Evolutionary conservation across 1,140 invertebrate species (phyloP), one percentile per base, ranked within the genome.

Genomic region (Ganaspis sp.): DNA sequence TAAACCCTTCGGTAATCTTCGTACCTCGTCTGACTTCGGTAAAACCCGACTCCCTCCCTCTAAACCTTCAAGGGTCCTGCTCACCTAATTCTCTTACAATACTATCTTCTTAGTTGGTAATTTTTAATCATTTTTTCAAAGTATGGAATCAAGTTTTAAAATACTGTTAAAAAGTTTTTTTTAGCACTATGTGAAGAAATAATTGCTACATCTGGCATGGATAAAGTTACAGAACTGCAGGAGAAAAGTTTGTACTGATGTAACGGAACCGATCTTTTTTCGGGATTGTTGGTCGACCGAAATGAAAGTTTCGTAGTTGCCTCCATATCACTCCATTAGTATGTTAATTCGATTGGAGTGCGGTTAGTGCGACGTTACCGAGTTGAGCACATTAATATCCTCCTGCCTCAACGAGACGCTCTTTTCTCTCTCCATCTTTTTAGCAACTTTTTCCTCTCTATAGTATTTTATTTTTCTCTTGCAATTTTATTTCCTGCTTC

Each of bases 241-340:
- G 70, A 72, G 45, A 75, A 72, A 69, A 58, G 21, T 58, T 58
- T 58, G 5, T 8, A 26, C 54, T 12, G 11, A 26, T 26, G 54
- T 58, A 58, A 26, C 54, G 21, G 9, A 58, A 58, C 12, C 19
- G 54, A 26, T 58, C 42, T 76, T 58, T 73, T 79, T 72, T 69
- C 69, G 29, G 11, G 29, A 38, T 74, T 53, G 76, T 77, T 73
- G 58, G 37, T 72, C 29, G 34, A 21, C 45, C 58, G 70, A 77
- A 78, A 82, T 58, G 80, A 75, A 85, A 85, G 76, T 83, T 85
- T 82, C 54, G n/a, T 74, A 72, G 83, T 83, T 82, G 82, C 34
- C 21, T 45, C 54, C 45, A 19, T 12, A 64, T 42, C 40, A 70
- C 45, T 64, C 74, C 70, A 76, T 85, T 77, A 80, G 74, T 81